A percentile compares a stretch with the other conserved stretches of the same genome.
phyloP scores from a whole-genome alignment of 2,113 vertebrate species.

The Vidua chalybeata region DNA sequence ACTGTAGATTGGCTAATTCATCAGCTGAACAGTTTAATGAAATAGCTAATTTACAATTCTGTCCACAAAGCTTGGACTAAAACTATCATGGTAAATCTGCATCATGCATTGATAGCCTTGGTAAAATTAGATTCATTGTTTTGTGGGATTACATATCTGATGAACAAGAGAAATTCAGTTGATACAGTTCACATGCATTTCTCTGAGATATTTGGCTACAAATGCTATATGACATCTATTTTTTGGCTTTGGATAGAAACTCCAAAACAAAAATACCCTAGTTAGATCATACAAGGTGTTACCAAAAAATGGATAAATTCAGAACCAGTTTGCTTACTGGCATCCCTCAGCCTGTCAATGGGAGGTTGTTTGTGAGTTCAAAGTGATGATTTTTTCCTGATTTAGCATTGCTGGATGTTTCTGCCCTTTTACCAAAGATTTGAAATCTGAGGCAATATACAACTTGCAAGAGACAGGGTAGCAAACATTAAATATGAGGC shows the following conservation, averaged over 20 bases:
- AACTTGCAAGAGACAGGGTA: background rate
- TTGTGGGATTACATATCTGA: background rate
- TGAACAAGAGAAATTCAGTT: background rate
- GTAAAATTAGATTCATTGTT: background rate
- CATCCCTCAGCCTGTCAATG: background rate
- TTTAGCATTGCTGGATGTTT: background rate
- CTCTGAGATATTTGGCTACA: background rate
- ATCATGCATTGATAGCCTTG: background rate
- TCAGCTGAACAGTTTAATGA: background rate
- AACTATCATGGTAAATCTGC: background rate
- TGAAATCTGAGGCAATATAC: background rate
- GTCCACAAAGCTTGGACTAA: background rate
- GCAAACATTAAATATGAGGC: background rate
- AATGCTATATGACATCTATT: background rate
- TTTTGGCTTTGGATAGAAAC: background rate
- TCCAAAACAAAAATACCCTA: background rate
- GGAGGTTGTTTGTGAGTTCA: fast-evolving
- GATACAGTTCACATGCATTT: background rate
- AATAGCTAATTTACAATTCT: background rate
- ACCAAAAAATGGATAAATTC: background rate
- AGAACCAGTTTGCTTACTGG: background rate
- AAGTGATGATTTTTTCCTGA: background rate
- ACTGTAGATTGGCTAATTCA: background rate
- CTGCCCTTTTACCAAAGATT: background rate
- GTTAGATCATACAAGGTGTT: background rate